Evolutionary conservation across 2,113 vertebrate genomes (phyloP).

Genomic region (Carettochelys insculpta): DNA sequence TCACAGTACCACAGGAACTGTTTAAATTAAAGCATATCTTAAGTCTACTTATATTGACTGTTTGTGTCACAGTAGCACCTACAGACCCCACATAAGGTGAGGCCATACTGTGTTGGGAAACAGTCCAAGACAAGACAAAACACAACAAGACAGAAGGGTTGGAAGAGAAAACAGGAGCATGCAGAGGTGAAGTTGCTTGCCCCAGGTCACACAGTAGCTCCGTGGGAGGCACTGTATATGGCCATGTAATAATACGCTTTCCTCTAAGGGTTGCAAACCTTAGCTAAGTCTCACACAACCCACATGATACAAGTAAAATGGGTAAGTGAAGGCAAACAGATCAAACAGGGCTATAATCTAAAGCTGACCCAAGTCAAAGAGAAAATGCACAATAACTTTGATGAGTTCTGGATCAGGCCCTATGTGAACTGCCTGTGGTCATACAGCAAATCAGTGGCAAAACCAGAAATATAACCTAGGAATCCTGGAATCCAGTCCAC

Average conservation of each 20-base stretch:
- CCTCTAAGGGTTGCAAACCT: background rate
- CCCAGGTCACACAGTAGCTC: background rate
- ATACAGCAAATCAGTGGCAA: background rate
- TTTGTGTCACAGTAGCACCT: background rate
- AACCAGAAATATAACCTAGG: rapidly evolving
- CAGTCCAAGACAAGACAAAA: no score
- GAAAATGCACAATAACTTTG: background rate
- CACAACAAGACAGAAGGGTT: background rate
- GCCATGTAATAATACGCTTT: background rate
- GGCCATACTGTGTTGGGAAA: background rate
- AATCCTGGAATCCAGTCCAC: background rate
- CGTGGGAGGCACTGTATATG: background rate
- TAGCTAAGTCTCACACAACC: background rate
- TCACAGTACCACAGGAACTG: background rate
- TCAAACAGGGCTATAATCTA: background rate
- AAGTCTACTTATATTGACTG: rapidly evolving
- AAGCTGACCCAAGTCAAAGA: background rate
- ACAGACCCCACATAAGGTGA: background rate
- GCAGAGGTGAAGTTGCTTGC: background rate
- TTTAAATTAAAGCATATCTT: rapidly evolving
- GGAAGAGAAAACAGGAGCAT: conserved; percentile 5
- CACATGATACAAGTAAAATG: background rate
- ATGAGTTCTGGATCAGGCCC: background rate
- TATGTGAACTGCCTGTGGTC: background rate
- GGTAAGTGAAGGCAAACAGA: background rate